Conservation (phyloP, 2,888 invertebrate genomes). For the Drosophila macrospina region DNA sequence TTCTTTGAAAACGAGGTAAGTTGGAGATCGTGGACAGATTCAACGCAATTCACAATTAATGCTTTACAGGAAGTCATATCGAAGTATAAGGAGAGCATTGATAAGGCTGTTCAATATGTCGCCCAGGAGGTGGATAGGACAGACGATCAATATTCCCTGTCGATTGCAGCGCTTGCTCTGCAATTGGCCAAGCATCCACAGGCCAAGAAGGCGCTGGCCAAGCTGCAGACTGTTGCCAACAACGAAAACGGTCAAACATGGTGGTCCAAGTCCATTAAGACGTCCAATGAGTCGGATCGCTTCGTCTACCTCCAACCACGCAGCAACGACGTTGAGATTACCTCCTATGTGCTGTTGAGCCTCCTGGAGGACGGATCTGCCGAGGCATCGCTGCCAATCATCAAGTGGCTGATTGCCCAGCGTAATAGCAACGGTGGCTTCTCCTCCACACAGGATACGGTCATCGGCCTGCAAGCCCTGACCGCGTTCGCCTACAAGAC, state of each 20-base stretch:
- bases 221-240: slow-evolving; percentile 86
- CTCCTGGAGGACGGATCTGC: slow-evolving; percentile 85
- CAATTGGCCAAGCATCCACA: slow-evolving; percentile 91
- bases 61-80: slow-evolving; percentile 63
- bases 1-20: slow-evolving; percentile 89
- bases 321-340: slow-evolving; percentile 92
- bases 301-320: slow-evolving; percentile 86
- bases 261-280: slow-evolving; percentile 89
- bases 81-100: slow-evolving; percentile 89
- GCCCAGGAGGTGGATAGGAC: slow-evolving; percentile 89
- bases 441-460: slow-evolving; percentile 92
- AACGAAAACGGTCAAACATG: slow-evolving; percentile 88
- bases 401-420: slow-evolving; percentile 91
- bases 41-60: not conserved
- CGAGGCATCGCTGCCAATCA: slow-evolving; percentile 86
- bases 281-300: slow-evolving; percentile 67
- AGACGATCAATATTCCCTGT: slow-evolving; percentile 90
- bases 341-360: slow-evolving; percentile 94
- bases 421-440: slow-evolving; percentile 90
- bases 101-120: slow-evolving; percentile 92
- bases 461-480: slow-evolving; percentile 90
- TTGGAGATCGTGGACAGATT: not conserved
- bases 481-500: slow-evolving; percentile 88
- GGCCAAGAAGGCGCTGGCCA: slow-evolving; percentile 88
- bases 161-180: slow-evolving; percentile 91